Evolutionary conservation across 2,113 vertebrate species (phyloP).

Genomic region (Cygnus buccinator): DNA sequence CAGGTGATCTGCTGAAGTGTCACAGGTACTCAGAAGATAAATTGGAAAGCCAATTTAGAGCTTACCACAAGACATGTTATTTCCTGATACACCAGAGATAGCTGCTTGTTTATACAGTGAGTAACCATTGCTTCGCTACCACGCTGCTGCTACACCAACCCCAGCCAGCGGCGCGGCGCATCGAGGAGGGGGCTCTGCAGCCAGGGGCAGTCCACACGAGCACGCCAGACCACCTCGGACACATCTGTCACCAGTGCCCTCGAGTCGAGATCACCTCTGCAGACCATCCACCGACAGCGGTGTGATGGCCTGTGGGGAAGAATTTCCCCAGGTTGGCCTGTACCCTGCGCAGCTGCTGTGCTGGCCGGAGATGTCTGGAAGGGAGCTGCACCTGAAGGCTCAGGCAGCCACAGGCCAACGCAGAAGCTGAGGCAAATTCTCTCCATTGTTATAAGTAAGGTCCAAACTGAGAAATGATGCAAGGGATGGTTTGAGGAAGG

Average conservation of each 20-base stretch:
- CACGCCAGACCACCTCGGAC: rapidly evolving
- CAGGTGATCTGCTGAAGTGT: neutral
- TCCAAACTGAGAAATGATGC: neutral
- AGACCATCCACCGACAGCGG: neutral
- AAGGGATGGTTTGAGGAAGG: neutral
- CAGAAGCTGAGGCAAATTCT: neutral
- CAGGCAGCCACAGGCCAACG: neutral
- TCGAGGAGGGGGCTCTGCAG: neutral
- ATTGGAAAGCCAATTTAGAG: neutral
- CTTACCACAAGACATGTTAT: neutral
- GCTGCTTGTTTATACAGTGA: neutral
- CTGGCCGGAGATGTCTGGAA: neutral
- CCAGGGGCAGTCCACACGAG: neutral
- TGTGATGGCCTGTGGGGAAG: neutral
- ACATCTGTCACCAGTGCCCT: neutral
- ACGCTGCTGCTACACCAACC: rapidly evolving
- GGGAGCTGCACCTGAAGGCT: neutral
- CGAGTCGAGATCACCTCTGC: neutral
- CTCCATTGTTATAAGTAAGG: neutral
- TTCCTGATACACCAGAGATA: neutral
- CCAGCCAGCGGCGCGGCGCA: neutral
- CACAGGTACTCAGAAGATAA: neutral
- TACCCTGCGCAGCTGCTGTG: rapidly evolving
- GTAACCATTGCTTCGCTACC: neutral
- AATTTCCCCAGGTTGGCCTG: neutral